Conservation (phyloP, 2,888 invertebrate genomes). For the Temnothorax unifasciatus region DNA sequence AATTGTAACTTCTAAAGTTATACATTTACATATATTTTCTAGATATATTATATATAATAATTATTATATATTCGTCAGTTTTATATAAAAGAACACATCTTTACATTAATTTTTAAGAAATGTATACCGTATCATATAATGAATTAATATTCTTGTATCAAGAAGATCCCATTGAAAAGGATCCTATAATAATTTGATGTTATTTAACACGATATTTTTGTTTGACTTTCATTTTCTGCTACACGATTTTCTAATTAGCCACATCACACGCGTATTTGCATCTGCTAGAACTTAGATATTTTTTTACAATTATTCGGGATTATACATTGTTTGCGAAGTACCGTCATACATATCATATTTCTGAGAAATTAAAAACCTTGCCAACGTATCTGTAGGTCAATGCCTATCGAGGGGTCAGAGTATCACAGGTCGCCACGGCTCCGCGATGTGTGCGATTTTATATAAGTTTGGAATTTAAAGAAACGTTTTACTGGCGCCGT, state of each 20-base stretch:
- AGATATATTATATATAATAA: conserved; percentile 4
- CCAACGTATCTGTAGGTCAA: conserved; percentile 78
- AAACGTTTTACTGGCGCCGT: conserved; percentile 20
- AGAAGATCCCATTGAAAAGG: not conserved
- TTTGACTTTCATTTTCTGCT: not conserved
- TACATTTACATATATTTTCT: not conserved
- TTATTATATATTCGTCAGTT: not conserved
- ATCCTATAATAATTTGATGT: conserved; percentile 3
- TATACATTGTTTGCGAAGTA: conserved; percentile 6
- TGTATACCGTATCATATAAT: conserved; percentile 9
- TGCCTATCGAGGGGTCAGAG: conserved; percentile 79
- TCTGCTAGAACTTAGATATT: not conserved
- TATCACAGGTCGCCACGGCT: conserved; percentile 71
- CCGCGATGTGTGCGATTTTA: conserved; percentile 56
- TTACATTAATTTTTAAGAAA: conserved; percentile 8
- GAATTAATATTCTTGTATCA: not conserved
- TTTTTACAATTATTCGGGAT: conserved; percentile 18
- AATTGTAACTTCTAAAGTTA: not conserved
- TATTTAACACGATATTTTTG: not conserved
- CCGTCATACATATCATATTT: conserved; percentile 30
- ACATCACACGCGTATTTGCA: not conserved
- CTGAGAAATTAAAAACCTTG: conserved; percentile 72
- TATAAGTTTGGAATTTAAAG: conserved; percentile 59
- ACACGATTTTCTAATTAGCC: not conserved
- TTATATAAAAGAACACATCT: not conserved